phyloP scores from a whole-genome alignment of 2,797 vertebrate species.

The Cyprinella venusta region DNA sequence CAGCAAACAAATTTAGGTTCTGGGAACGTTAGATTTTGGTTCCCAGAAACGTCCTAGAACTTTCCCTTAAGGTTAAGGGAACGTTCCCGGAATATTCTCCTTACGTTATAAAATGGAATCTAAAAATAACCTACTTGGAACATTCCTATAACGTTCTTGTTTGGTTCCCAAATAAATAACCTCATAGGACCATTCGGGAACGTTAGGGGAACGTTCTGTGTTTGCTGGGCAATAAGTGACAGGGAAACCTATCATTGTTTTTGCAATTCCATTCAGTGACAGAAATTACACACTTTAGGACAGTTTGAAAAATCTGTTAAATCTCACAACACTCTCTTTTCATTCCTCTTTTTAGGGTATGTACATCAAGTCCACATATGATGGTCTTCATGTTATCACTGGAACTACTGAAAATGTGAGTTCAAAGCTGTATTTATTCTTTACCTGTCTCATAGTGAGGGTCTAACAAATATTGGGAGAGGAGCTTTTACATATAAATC shows the following conservation, averaged over 20 bases:
- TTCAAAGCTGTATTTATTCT: conserved; percentile 39
- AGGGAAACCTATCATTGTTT: background rate
- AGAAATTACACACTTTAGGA: background rate
- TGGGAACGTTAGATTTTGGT: too few relatives aligned
- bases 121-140: too few relatives aligned
- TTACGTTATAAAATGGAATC: too few relatives aligned
- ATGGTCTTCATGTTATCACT: conserved; percentile 86
- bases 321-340: background rate
- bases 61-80: too few relatives aligned
- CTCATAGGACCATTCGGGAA: too few relatives aligned
- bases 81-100: too few relatives aligned
- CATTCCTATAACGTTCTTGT: too few relatives aligned
- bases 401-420: conserved; percentile 88
- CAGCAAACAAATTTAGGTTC: too few relatives aligned
- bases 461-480: background rate
- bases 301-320: background rate
- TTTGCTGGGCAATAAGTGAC: too few relatives aligned
- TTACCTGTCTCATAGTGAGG: background rate
- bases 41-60: too few relatives aligned
- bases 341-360: conserved; percentile 76
- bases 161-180: too few relatives aligned
- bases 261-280: background rate
- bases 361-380: conserved; percentile 90
- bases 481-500: background rate
- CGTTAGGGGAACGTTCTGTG: too few relatives aligned